A percentile compares a stretch with the other conserved stretches of the same genome.
These are phyloP conservation scores for Ia io DNA, from an alignment of 2,113 vertebrate genomes.

Conservation along the genomic window DNA sequence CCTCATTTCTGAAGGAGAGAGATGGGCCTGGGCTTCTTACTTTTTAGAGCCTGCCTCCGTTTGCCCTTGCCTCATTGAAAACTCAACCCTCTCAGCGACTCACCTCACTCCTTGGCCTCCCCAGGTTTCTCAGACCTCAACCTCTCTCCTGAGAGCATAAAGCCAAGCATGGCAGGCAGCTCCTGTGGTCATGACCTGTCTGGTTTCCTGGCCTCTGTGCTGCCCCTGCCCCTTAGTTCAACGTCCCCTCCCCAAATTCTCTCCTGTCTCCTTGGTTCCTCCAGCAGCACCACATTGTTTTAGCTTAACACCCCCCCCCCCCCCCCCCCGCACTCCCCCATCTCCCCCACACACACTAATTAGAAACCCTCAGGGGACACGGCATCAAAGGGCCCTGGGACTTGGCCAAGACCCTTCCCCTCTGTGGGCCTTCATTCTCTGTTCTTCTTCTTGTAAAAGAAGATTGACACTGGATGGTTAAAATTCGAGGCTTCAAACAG, in stretches of 20 bases:
- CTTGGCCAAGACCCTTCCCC: background rate
- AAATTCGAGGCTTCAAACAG: background rate
- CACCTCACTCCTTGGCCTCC: background rate
- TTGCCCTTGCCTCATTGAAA: background rate
- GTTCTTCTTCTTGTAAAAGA: background rate
- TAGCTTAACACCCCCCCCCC: background rate
- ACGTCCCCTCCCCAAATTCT: background rate
- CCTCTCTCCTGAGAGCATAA: background rate
- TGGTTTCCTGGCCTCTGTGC: background rate
- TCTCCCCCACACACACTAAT: background rate
- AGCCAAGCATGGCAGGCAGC: rapidly evolving
- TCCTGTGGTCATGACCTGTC: rapidly evolving
- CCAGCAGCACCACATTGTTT: background rate
- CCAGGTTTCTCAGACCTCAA: background rate
- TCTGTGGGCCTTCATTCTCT: background rate
- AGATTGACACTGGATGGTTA: background rate
- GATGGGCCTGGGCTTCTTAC: background rate
- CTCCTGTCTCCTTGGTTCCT: background rate
- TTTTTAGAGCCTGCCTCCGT: too few species aligned
- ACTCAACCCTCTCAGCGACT: background rate
- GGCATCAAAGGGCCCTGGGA: background rate
- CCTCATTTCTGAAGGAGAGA: background rate
- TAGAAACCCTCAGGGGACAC: background rate
- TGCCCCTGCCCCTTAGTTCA: background rate
- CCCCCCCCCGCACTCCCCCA: background rate